These are phyloP conservation scores for Melanostoma mellinum DNA, from an alignment of 2,888 invertebrate species.

Conservation along the genomic window DNA sequence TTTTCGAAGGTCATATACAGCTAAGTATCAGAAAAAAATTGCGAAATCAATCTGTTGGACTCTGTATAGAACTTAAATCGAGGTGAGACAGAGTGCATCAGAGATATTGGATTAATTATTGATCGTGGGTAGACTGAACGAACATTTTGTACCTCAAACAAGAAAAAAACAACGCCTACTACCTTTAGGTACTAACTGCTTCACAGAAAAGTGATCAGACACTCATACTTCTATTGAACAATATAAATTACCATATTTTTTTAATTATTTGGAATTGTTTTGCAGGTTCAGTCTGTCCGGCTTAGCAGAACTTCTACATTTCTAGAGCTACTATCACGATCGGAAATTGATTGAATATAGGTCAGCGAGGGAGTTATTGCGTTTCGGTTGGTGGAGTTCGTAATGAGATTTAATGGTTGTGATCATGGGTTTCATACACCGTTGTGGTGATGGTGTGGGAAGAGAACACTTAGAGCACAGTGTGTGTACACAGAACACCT, in stretches of 20 bases:
- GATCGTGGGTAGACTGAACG: too few species aligned
- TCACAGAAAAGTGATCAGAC: not conserved
- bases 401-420: conserved; percentile 60
- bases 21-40: conserved; percentile 3
- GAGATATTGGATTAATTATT: too few species aligned
- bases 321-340: conserved; percentile 32
- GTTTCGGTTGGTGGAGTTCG: conserved; percentile 48
- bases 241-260: conserved; percentile 49
- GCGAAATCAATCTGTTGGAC: not conserved
- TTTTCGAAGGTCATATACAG: conserved; percentile 28
- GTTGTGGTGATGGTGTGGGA: conserved; percentile 39
- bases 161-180: too few species aligned
- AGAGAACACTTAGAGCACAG: conserved; percentile 10
- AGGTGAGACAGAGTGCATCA: too few species aligned
- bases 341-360: conserved; percentile 48
- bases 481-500: conserved; percentile 16
- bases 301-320: not conserved
- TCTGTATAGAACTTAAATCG: conserved; percentile 10
- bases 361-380: conserved; percentile 57
- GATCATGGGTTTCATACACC: conserved; percentile 23
- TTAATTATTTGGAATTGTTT: conserved; percentile 10
- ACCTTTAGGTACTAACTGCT: not conserved
- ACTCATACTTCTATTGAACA: conserved; percentile 25
- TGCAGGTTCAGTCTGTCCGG: conserved; percentile 42
- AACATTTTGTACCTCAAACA: too few species aligned